These are phyloP conservation scores for Odontamblyopus lacepedii DNA, from an alignment of 2,797 vertebrate species.

Conservation along the genomic window DNA sequence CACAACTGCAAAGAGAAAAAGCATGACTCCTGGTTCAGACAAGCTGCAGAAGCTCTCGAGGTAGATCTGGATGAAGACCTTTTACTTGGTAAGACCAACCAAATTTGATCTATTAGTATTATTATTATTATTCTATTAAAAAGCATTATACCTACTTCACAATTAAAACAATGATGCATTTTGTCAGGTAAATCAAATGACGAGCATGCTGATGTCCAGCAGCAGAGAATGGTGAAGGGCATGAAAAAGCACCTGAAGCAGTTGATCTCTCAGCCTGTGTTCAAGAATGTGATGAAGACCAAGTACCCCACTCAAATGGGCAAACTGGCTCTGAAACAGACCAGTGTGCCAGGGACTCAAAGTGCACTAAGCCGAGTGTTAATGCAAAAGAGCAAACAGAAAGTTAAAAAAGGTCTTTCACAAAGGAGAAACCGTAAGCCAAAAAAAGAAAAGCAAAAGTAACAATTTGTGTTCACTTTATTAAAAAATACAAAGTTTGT, in stretches of 20 bases:
- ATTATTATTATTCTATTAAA: not conserved
- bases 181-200: slow-evolving; percentile 75
- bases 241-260: slow-evolving; percentile 91
- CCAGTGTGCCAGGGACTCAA: slow-evolving; percentile 57
- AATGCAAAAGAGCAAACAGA: slow-evolving; percentile 58
- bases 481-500: slow-evolving; percentile 16
- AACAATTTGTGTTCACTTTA: slow-evolving; percentile 21
- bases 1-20: slow-evolving; percentile 88
- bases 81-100: slow-evolving; percentile 79
- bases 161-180: slow-evolving; percentile 16
- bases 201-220: slow-evolving; percentile 81
- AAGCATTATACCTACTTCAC: not conserved
- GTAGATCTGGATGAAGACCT: slow-evolving; percentile 90
- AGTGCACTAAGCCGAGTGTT: slow-evolving; percentile 81
- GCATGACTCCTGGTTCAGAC: slow-evolving; percentile 92
- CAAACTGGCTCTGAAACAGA: slow-evolving; percentile 71
- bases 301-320: slow-evolving; percentile 95
- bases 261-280: slow-evolving; percentile 85
- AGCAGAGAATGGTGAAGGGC: slow-evolving; percentile 85
- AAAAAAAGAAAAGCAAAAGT: slow-evolving; percentile 36
- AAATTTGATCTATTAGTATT: not conserved
- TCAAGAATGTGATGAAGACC: slow-evolving; percentile 85
- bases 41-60: slow-evolving; percentile 92
- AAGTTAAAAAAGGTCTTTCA: slow-evolving; percentile 22
- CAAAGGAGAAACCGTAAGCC: slow-evolving; percentile 25